These are phyloP conservation scores for Rapana venosa DNA, from an alignment of 2,888 invertebrate species.

Conservation along the genomic window DNA sequence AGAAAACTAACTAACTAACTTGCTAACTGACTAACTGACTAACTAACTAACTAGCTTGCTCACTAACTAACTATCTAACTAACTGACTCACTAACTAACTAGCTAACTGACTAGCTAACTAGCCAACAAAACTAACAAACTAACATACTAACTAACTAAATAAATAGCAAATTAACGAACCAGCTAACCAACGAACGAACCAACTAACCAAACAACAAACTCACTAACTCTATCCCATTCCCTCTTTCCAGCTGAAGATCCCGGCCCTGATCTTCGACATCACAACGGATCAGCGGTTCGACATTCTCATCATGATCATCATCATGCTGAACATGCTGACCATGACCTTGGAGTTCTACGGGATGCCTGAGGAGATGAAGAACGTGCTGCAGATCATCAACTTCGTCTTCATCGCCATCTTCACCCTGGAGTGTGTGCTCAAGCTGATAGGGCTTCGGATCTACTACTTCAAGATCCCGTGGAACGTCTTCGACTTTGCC, in stretches of 20 bases:
- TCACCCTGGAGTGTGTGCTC: constrained; percentile 97
- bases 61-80: too few species aligned
- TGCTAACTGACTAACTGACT: too few species aligned
- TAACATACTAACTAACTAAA: too few species aligned
- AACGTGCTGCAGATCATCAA: constrained; percentile 92
- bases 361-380: constrained; percentile 83
- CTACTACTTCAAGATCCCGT: constrained; percentile 99
- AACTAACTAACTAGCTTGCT: too few species aligned
- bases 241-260: constrained; percentile 80
- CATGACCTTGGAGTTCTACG: constrained; percentile 98
- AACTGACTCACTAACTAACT: too few species aligned
- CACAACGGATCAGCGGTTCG: constrained; percentile 98
- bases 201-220: too few species aligned
- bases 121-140: too few species aligned
- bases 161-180: too few species aligned
- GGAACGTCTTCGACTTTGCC: constrained; percentile 99
- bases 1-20: too few species aligned
- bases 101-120: too few species aligned
- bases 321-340: constrained; percentile 99
- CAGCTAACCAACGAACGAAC: too few species aligned
- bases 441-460: constrained; percentile 98
- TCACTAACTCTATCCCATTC: too few species aligned
- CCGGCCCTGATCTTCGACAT: constrained; percentile 98
- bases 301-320: constrained; percentile 99
- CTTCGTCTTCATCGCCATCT: constrained; percentile 98